phyloP scores from a whole-genome alignment of 2,888 invertebrate species.

The Trilocha varians region DNA sequence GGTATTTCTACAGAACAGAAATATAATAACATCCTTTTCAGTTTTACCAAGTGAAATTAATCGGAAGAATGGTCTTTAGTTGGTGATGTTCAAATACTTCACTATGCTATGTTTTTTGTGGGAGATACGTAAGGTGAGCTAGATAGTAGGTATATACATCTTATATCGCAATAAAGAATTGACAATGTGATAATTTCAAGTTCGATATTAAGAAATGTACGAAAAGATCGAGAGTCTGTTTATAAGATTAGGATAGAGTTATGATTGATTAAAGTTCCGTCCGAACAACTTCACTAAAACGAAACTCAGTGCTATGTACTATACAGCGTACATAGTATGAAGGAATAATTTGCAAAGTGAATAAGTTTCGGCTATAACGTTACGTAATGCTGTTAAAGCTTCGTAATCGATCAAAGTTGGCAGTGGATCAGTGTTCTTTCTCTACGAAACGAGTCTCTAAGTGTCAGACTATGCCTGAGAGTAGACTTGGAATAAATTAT shows the following conservation, averaged over 20 bases:
- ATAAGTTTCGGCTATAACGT: conserved; percentile 16
- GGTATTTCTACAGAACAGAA: too few relatives aligned
- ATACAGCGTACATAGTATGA: neutral
- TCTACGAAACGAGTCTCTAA: conserved; percentile 1
- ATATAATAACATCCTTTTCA: too few relatives aligned
- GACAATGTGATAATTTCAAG: neutral
- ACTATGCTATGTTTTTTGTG: too few relatives aligned
- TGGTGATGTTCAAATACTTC: too few relatives aligned
- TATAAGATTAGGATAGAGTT: neutral
- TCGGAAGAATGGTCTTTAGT: too few relatives aligned
- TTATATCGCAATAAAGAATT: too few relatives aligned
- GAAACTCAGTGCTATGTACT: neutral
- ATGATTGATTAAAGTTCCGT: conserved; percentile 4
- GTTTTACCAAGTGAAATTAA: too few relatives aligned
- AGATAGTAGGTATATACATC: too few relatives aligned
- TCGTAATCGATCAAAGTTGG: conserved; percentile 25
- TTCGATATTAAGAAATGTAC: neutral
- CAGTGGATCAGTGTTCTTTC: conserved; percentile 17
- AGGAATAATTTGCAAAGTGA: conserved; percentile 3
- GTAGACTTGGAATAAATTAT: neutral
- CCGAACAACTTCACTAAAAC: neutral
- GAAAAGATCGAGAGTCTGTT: neutral
- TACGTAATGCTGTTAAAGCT: conserved; percentile 13
- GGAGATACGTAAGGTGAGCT: too few relatives aligned
- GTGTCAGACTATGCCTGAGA: neutral